phyloP scores from a whole-genome alignment of 2,113 vertebrate genomes.

The Mirza zaza region DNA sequence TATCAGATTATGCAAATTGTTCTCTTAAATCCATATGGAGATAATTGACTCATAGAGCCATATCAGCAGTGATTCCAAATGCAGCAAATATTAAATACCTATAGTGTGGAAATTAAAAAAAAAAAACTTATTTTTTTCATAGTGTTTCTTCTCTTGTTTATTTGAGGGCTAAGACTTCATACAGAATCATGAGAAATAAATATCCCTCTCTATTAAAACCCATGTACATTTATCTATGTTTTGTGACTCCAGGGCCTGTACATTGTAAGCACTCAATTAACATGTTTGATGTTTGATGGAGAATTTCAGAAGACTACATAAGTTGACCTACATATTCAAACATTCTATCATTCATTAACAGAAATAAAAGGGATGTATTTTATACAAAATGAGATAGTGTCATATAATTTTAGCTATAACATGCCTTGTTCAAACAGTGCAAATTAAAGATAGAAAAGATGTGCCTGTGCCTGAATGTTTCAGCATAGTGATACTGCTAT shows the following conservation, averaged over 20 bases:
- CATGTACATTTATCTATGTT: background rate
- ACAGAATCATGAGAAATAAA: background rate
- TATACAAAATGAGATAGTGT: background rate
- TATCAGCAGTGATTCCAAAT: constrained; percentile 18
- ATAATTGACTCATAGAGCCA: constrained; percentile 44
- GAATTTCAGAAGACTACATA: background rate
- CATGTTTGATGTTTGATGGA: background rate
- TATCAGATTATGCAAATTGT: constrained; percentile 59
- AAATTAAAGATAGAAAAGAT: background rate
- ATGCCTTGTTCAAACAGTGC: background rate
- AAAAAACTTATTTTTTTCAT: background rate
- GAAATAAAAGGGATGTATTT: background rate
- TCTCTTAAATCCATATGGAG: constrained; percentile 65
- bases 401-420: background rate
- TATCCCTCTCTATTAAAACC: background rate
- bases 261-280: background rate
- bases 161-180: background rate
- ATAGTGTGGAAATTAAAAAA: background rate
- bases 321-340: background rate
- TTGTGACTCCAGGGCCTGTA: background rate
- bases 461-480: background rate
- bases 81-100: background rate
- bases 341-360: background rate
- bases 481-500: background rate
- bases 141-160: background rate